Evolutionary conservation across 2,113 vertebrate genomes (phyloP).

Genomic region (Pollachius pollachius): DNA sequence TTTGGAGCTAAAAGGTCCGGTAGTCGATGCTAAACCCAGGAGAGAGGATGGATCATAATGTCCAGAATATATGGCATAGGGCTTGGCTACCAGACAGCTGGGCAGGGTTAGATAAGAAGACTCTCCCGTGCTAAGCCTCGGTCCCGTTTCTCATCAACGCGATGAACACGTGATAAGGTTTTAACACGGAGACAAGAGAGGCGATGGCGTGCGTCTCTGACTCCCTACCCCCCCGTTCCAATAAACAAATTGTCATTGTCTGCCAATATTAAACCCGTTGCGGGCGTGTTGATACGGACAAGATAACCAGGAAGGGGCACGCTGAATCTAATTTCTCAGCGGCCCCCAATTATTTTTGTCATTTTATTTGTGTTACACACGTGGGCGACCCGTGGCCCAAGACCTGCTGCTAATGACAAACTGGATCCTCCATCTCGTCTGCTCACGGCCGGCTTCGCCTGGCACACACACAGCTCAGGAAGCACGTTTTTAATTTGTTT

Average conservation of each 20-base stretch:
- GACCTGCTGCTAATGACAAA: slow-evolving; percentile 57
- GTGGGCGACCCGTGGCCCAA: not conserved
- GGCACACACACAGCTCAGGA: slow-evolving; percentile 10
- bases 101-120: too few species aligned
- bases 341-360: slow-evolving; percentile 36
- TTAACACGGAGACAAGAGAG: too few species aligned
- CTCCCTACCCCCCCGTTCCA: not conserved
- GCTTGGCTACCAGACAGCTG: too few species aligned
- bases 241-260: slow-evolving; percentile 21
- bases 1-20: too few species aligned
- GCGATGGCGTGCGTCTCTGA: too few species aligned
- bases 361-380: slow-evolving; percentile 24
- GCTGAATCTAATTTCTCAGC: slow-evolving; percentile 23
- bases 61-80: too few species aligned
- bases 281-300: not conserved
- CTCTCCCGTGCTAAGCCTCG: too few species aligned
- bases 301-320: slow-evolving; percentile 14
- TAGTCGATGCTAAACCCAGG: too few species aligned
- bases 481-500: slow-evolving; percentile 24
- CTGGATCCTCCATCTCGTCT: slow-evolving; percentile 39
- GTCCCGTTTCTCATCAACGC: too few species aligned
- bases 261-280: slow-evolving; percentile 19
- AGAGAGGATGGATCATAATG: too few species aligned
- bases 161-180: too few species aligned
- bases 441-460: slow-evolving; percentile 49